Evolutionary conservation across 2,888 invertebrate species (phyloP).

Genomic region (Diarsia brunnea): DNA sequence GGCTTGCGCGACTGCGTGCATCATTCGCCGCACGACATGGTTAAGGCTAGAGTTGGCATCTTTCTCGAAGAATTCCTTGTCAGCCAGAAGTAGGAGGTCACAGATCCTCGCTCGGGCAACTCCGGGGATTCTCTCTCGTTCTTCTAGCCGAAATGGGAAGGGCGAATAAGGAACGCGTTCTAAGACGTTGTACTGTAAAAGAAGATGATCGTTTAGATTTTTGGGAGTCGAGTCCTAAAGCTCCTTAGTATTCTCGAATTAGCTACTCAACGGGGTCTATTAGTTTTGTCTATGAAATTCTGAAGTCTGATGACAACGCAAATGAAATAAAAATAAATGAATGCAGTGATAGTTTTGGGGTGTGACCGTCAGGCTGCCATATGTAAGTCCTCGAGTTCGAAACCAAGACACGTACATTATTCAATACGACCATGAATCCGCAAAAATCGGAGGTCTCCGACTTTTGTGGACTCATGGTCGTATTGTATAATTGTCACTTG

Average conservation of each 20-base stretch:
- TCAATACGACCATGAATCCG: too few relatives aligned
- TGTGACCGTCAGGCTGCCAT: too few relatives aligned
- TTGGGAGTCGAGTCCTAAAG: background rate
- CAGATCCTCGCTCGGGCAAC: conserved; percentile 84
- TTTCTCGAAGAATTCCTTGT: conserved; percentile 85
- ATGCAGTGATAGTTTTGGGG: too few relatives aligned
- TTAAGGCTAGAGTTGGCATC: conserved; percentile 86
- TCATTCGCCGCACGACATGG: conserved; percentile 84
- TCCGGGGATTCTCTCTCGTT: conserved; percentile 71
- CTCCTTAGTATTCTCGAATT: background rate
- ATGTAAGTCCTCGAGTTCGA: too few relatives aligned
- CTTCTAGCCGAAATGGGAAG: conserved; percentile 80
- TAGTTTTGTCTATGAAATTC: background rate
- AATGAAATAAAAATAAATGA: too few relatives aligned
- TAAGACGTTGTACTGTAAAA: conserved; percentile 49
- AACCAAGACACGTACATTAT: too few relatives aligned
- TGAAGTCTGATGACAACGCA: background rate
- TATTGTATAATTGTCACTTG: too few relatives aligned
- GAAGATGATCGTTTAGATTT: conserved; percentile 27
- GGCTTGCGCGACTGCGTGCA: conserved; percentile 88
- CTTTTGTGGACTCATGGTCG: too few relatives aligned
- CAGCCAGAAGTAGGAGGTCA: conserved; percentile 86
- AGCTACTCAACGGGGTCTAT: background rate
- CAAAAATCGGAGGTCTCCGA: too few relatives aligned
- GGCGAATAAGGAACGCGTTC: conserved; percentile 64